Base-by-base conservation (phyloP, 2,888 invertebrate species). In the Caenorhabditis japonica region DNA sequence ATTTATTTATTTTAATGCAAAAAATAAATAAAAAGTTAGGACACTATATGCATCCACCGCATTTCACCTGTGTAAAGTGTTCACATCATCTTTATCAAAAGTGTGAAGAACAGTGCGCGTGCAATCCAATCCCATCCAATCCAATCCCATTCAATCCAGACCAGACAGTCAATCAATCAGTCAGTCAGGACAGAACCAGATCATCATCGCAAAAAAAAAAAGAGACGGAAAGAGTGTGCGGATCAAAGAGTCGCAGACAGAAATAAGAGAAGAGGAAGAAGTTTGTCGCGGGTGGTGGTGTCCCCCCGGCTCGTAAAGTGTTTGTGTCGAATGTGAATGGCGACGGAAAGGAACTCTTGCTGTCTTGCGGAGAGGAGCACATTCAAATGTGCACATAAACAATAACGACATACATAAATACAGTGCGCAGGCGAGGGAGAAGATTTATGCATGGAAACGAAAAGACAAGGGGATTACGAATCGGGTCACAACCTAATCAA, bases 401-500 rank as follows among this genome's bases (percentile, higher is more conserved):
- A 46, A 55, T 30, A 64, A 17, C 30, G 17, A 62, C 38, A 62
- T 44, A 62, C 34, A 62, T 30, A 53, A 34, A 21, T 17, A 49
- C 44, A 53, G 53, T 62, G 25, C 55, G 64, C 19, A 46, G 15
- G 39, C 49, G 64, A 43, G 41, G 46, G 52, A 62, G 52, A 52
- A 61, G 36, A 43, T 62, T 62, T 52, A 62, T 62, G 53, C 38
- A 38, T 30, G 56, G 46, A 56, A 30, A 30, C 4, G 19, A 33
- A n/a, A 56, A 25, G 46, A 55, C 55, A 64, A 55, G 46, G 43
- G 56, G 64, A 55, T 64, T 64, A 64, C 62, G 55, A 47, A 30
- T 60, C 39, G 55, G 64, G 64, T 64, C 64, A 64, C 30, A 56
- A 64, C 64, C 55, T 64, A 64, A 64, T 47, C 53, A 55, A 44